Conservation (phyloP, 1,140 invertebrate genomes). For the Drosophila santomea region DNA sequence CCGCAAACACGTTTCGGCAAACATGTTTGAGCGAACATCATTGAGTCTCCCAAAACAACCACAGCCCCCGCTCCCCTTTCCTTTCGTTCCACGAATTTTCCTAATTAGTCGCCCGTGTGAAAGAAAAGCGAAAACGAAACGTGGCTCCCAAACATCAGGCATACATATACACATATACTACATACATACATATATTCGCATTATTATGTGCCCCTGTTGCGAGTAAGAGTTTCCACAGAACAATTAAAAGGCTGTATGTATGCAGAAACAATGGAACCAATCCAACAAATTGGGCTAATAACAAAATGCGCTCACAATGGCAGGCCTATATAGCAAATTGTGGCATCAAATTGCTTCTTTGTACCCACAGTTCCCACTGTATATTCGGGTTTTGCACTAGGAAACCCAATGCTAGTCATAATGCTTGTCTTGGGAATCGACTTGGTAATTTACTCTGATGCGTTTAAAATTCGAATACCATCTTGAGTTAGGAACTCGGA, state of each 20-base stretch:
- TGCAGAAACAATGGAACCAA: slow-evolving; percentile 8
- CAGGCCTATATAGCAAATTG: slow-evolving; percentile 4
- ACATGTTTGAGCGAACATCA: slow-evolving; percentile 60
- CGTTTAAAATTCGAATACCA: background rate
- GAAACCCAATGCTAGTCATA: too few species aligned
- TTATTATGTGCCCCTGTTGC: slow-evolving; percentile 17
- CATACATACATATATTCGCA: slow-evolving; percentile 3
- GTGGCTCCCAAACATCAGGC: slow-evolving; percentile 20
- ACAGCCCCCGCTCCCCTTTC: too few species aligned
- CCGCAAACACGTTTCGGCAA: slow-evolving; percentile 61
- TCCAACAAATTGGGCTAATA: slow-evolving; percentile 13
- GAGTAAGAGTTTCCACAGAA: slow-evolving; percentile 36
- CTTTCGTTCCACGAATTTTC: slow-evolving; percentile 49
- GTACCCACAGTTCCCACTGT: slow-evolving; percentile 2
- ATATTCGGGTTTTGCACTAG: background rate
- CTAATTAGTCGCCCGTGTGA: slow-evolving; percentile 73
- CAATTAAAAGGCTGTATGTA: slow-evolving; percentile 9
- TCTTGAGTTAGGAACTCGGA: background rate
- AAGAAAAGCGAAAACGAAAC: slow-evolving; percentile 73
- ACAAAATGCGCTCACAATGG: slow-evolving; percentile 5
- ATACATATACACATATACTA: background rate
- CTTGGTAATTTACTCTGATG: background rate
- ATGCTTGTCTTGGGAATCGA: background rate
- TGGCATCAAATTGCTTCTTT: background rate
- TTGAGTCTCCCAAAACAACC: background rate